Conservation (phyloP, 2,797 vertebrate genomes). For the Silurus lanzhouensis region DNA sequence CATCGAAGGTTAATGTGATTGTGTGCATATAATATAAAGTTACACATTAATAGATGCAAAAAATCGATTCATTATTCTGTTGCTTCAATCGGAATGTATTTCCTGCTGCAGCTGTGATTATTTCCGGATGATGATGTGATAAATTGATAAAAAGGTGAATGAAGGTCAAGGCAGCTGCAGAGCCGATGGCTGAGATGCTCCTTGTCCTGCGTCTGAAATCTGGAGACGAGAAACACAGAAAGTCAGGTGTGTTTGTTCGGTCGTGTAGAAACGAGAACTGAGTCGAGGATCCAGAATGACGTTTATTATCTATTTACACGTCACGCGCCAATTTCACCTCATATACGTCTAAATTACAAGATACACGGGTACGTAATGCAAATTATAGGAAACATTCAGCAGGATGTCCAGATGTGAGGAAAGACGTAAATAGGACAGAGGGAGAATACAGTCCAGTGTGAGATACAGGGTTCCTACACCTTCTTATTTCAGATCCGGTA, state of each 20-base stretch:
- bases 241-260: not conserved
- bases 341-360: not conserved
- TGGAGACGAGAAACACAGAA: not conserved
- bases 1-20: no score
- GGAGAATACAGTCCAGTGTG: not conserved
- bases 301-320: not conserved
- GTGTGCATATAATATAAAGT: no score
- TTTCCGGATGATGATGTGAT: not conserved
- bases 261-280: not conserved
- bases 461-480: no score
- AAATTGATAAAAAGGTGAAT: not conserved
- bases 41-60: not conserved
- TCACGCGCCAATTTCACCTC: not conserved
- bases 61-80: not conserved
- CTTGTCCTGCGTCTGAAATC: not conserved
- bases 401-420: no score
- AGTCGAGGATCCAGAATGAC: not conserved
- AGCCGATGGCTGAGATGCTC: not conserved
- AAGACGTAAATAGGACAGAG: not conserved
- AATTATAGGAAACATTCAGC: not conserved
- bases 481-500: no score
- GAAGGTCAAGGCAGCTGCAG: slow-evolving; percentile 10
- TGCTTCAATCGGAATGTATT: not conserved
- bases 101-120: not conserved
- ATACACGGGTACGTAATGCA: not conserved